Evolutionary conservation across 2,113 vertebrate species (phyloP).

Genomic region (Ellobius talpinus): DNA sequence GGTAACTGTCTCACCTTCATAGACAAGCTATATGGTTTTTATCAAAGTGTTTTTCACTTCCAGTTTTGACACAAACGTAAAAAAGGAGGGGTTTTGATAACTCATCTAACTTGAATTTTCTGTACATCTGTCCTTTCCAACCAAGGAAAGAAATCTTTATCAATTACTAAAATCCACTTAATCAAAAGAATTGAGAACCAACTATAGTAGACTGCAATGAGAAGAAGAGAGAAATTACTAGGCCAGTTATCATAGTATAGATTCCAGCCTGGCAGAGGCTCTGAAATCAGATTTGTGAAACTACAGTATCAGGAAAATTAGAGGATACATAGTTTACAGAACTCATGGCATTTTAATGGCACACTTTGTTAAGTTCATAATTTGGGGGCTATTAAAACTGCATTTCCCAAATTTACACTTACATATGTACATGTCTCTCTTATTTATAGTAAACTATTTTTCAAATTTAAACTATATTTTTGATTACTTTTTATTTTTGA

Average conservation of each 20-base stretch:
- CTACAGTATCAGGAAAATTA: not conserved
- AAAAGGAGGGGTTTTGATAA: not conserved
- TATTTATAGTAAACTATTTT: not conserved
- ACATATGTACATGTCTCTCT: not conserved
- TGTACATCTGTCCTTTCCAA: not conserved
- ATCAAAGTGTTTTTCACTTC: conserved; percentile 18
- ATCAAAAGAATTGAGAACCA: not conserved
- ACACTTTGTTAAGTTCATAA: not conserved
- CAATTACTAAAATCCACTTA: not conserved
- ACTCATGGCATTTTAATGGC: not conserved
- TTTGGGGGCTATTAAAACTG: not conserved
- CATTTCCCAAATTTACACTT: not conserved
- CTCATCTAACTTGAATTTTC: not conserved
- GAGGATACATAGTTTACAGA: not conserved
- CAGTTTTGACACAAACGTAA: not conserved
- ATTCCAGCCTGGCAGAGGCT: not conserved
- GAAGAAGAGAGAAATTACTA: not conserved
- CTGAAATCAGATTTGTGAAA: not conserved
- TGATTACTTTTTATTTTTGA: not conserved
- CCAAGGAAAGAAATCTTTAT: not conserved
- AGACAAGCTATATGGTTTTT: not conserved
- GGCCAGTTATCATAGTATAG: not conserved
- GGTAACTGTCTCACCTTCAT: not conserved
- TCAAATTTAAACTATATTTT: not conserved
- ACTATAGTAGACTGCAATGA: not conserved